Evolutionary conservation across 2,797 vertebrate species (phyloP), one percentile per base, ranked within the genome.

Genomic region (Amphiprion clarkii): DNA sequence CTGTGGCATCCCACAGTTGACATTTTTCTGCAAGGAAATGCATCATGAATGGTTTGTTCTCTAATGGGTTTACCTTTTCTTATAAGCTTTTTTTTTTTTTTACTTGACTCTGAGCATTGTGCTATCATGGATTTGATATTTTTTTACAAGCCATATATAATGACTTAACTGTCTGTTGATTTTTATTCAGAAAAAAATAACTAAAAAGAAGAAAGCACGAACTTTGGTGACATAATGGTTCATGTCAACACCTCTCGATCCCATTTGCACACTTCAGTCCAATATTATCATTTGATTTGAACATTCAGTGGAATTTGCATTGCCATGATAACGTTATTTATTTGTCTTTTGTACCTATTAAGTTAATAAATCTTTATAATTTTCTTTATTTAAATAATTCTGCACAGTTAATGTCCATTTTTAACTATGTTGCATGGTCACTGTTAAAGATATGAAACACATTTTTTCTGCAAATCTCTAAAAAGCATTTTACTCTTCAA

Each of bases 361-460:
- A 88, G 42, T 85, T 79, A 90, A 93, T 89, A 91, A 90, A 90
- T 71, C 73, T 92, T 90, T 86, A 77, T 87, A 86, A 85, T 75
- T 71, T 78, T 16, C 27, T 87, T 91, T 88, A 69, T 83, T 83
- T 66, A 71, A 81, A 52, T n/a, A 40, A 0, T 36, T 62, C 0
- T 33, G n/a, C 6, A 7, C 6, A 64, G 16, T 62, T 23, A 33
- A n/a, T 69, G 4, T 52, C 60, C 29, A 6, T 4, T 64, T 67
- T 40, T 65, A 70, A 49, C 23, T 19, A 8, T 61, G 8, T 44
- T 25, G 14, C 44, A 36, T 7, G 5, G 29, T 72, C 1, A 46
- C 3, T 73, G 27, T 70, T 60, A 42, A 36, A 39, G 25, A 57
- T 16, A 19, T n/a, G 46, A n/a, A 48, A 53, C 10, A 59, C 17